A percentile compares a stretch with the other conserved stretches of the same genome.
Conservation (phyloP, 1,140 invertebrate genomes). For the Pseudobourletiella spinata region DNA sequence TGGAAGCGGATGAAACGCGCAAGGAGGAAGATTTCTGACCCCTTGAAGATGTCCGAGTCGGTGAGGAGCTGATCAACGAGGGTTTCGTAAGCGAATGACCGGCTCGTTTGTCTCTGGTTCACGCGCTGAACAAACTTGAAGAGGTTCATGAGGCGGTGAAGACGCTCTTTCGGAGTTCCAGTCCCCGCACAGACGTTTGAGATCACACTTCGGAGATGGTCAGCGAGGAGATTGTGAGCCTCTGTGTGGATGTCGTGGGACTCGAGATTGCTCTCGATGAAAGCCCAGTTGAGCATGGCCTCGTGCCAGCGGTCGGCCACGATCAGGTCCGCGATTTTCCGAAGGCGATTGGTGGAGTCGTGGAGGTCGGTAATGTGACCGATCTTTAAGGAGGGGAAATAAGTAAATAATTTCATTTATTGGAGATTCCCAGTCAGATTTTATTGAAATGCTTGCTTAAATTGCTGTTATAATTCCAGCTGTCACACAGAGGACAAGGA, state of each 20-base stretch:
- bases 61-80: not conserved
- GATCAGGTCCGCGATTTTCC: not conserved
- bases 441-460: too few relatives aligned
- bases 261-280: not conserved
- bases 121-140: slow-evolving; percentile 2
- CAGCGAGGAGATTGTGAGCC: not conserved
- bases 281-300: not conserved
- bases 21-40: not conserved
- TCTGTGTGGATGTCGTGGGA: not conserved
- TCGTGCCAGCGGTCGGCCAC: not conserved
- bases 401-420: not conserved
- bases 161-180: not conserved
- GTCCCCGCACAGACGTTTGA: not conserved
- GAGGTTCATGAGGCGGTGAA: not conserved
- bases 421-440: too few relatives aligned
- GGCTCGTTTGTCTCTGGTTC: not conserved
- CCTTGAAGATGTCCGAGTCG: not conserved
- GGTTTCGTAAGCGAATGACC: not conserved
- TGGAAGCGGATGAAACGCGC: not conserved
- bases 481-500: too few relatives aligned
- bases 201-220: not conserved
- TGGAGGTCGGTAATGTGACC: not conserved
- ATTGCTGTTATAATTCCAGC: too few relatives aligned
- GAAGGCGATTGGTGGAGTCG: not conserved
- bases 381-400: not conserved